Base-by-base conservation (phyloP, 37 sponge, comb jelly and placozoan species). In the Halisarca cf. caerulea region DNA sequence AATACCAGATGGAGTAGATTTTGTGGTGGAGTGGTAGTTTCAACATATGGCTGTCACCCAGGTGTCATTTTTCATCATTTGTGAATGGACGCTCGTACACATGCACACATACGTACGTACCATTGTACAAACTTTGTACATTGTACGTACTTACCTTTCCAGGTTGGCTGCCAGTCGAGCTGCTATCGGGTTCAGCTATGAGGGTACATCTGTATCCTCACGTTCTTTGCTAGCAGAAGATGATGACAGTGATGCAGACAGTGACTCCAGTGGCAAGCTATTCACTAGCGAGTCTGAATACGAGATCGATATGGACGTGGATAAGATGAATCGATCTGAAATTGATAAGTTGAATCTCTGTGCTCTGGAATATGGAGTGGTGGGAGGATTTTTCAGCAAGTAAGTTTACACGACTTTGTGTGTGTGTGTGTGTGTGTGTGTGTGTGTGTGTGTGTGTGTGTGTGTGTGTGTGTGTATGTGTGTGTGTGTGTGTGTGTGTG, bases 151-250 rank as follows among this genome's bases (percentile, higher is more conserved):
- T 74, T 37, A 37, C 7, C 20, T 74, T 7, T 20, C n/a, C 69
- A 89, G 89, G 36, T 34, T 59, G 66, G 44, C 82, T 73, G 40
- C 40, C n/a, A 68, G 60, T 1, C 87, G 88, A 36, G 91, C 84
- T 43, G 91, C 93, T 36, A 93, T 96, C 34, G 89, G 83, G 15
- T 96, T 84, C 53, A 54, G 14, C 34, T 96, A 96, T 83, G 88
- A 73, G 11, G 80, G 80, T 3, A 37, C 9, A 0, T 20, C 57
- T n/a, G 66, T 0, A 17, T 35, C 36, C 7, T 69, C 33, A 32
- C 18, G 71, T 28, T 20, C 33, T 36, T 34, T 69, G 33, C 32
- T 32, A 20, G 33, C 20, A 2, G 71, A 69, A 20, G 66, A 64
- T 8, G 27, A 64, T 15, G 71, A 69, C 17, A n/a, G n/a, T n/a